Base-by-base conservation (phyloP, 1,140 invertebrate species). In the Philotrypesis tridentata region DNA sequence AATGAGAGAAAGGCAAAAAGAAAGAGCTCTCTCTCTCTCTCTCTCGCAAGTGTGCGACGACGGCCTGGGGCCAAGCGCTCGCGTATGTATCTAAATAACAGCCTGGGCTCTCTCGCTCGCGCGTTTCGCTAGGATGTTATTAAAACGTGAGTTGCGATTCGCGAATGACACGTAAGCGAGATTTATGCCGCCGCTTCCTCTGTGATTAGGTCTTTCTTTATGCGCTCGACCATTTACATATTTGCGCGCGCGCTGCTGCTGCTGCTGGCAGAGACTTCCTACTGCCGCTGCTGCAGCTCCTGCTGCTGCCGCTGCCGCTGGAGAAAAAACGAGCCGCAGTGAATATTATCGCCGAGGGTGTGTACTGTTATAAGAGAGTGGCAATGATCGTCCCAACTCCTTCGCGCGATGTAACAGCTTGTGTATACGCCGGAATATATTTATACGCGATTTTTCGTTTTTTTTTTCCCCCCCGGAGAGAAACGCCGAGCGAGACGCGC, bases 61-160 rank as follows among this genome's bases (percentile, higher is more conserved):
- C 21, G 40, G 79, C 60, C 70, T 60, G 25, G 33, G 70, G 70
- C 78, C 43, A 78, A 37, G 31, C 29, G 61, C 67, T 9, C 33
- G 67, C 17, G 67, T 70, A 17, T 43, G 75, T 80, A 88, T 83
- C 85, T 86, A 88, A 89, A 89, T 89, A 89, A 89, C 87, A 89
- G 87, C 85, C 79, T 85, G 82, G 82, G 67, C 48, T 55, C 48
- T 17, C 17, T 55, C 48, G 14, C 21, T 79, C 73, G 63, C 79
- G 79, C 82, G 65, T 71, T 40, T 77, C 80, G 80, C 72, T 68
- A 81, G 63, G 72, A 76, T 81, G 82, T 89, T 88, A 89, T 88
- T 89, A 89, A 85, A 86, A 82, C 72, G 74, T 87, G 87, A 88
- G 84, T 89, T 88, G 88, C 83, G 85, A 87, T 84, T 88, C 84